These are phyloP conservation scores for Therioaphis trifolii DNA, from an alignment of 2,888 invertebrate species.

Conservation along the genomic window DNA sequence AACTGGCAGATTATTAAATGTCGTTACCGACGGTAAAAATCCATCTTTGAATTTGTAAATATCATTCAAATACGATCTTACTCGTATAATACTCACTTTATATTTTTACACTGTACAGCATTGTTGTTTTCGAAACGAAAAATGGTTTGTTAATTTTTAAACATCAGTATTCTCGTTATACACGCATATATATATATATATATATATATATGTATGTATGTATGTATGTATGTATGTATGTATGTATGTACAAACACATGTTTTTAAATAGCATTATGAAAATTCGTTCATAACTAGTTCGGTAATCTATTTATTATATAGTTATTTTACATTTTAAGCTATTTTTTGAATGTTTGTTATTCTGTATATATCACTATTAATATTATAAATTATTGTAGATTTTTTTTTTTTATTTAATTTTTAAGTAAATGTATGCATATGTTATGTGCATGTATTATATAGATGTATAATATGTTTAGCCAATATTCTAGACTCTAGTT, in stretches of 20 bases:
- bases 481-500: no score
- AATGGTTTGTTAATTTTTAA: constrained; percentile 31
- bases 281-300: no score
- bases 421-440: neutral
- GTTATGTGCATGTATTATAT: neutral
- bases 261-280: neutral
- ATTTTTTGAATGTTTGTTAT: constrained; percentile 42
- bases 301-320: neutral
- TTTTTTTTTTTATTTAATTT: constrained; percentile 13
- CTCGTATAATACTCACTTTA: constrained; percentile 39
- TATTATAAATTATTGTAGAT: constrained; percentile 16
- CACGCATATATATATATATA: neutral
- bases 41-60: constrained; percentile 51
- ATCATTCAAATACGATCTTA: neutral
- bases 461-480: no score
- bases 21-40: constrained; percentile 55
- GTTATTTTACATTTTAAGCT: constrained; percentile 21
- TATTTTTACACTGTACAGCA: constrained; percentile 47
- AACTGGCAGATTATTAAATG: constrained; percentile 45
- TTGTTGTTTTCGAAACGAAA: constrained; percentile 28
- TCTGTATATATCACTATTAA: constrained; percentile 47
- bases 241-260: neutral
- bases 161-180: constrained; percentile 34
- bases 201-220: neutral
- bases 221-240: neutral